phyloP scores from a whole-genome alignment of 2,888 invertebrate species.

The Phortica magna region DNA sequence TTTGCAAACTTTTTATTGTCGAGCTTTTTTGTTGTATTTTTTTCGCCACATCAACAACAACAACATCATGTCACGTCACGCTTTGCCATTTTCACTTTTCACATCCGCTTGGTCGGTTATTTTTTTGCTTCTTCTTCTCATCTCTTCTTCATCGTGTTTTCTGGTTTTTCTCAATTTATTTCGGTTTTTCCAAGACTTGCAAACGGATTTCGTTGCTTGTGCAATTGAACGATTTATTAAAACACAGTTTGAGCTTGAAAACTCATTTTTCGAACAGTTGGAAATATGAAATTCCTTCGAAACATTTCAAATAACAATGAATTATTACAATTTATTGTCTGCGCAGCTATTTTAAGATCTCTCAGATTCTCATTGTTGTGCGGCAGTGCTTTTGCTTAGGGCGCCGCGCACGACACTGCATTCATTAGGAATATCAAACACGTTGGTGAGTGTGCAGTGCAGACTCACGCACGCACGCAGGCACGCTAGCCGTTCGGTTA shows the following conservation, averaged over 20 bases:
- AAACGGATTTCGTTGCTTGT: constrained; percentile 60
- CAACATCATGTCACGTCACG: not conserved
- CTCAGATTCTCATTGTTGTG: no score
- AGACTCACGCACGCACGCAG: not conserved
- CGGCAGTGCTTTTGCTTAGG: no score
- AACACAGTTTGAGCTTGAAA: no score
- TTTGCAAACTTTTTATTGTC: not conserved
- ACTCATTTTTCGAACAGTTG: no score
- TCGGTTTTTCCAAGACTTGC: not conserved
- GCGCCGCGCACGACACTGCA: not conserved
- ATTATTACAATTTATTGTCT: no score
- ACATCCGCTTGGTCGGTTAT: constrained; percentile 8
- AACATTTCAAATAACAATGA: no score
- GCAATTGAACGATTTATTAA: constrained; percentile 41
- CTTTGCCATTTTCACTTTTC: constrained; percentile 25
- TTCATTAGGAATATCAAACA: not conserved
- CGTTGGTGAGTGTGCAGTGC: not conserved
- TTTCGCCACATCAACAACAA: not conserved
- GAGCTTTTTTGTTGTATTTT: not conserved
- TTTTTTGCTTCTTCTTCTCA: constrained; percentile 12
- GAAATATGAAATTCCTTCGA: no score
- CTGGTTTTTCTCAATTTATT: not conserved
- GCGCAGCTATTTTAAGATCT: no score
- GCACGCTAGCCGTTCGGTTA: not conserved
- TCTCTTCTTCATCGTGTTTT: constrained; percentile 2